Base-by-base conservation (phyloP, 2,888 invertebrate genomes). In the Hirtodrosophila confusa region DNA sequence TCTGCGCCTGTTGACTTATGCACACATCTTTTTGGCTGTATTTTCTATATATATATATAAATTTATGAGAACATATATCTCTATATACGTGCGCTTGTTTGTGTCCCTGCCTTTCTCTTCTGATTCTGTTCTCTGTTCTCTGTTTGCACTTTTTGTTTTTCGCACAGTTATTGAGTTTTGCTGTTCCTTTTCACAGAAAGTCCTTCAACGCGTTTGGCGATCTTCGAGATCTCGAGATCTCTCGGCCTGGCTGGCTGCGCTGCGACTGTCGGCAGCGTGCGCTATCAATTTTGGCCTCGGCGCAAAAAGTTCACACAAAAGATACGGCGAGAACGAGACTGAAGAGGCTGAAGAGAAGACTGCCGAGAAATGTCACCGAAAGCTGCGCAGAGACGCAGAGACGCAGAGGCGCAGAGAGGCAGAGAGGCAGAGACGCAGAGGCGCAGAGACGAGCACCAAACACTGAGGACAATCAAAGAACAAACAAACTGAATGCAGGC, bases 361-460 rank as follows among this genome's bases (percentile, higher is more conserved):
- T 50, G 39, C 61, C 78, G 78, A 78, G 43, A 64, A 67, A 76
- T 69, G 79, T 70, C 78, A 75, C 50, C 77, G 68, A 74, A 67
- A 75, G 41, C 62, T 56, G 49, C 70, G 54, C 51, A 17, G 61
- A 70, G 43, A 3, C 17, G 37, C 6, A 41, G 7, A 33, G n/a
- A 11, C 3, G 8, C 11, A 29, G 12, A 36, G 29, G 27, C 17
- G n/a, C 33, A 49, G 44, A 35, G n/a, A 11, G 27, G 5, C 27
- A 27, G 27, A n/a, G 3, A 27, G 27, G 27, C 27, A 48, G 41
- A 37, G 17, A 17, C 66, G 54, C 48, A 2, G 61, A 70, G 43
- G 1, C 17, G 37, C 3, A 41, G 7, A 33, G n/a, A 17, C 3
- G 8, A 12, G 24, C 17, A 17, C 17, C 12, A 31, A 40, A 24